Evolutionary conservation across 2,113 vertebrate species (phyloP), one percentile per base, ranked within the genome.

Genomic region (Phaetusa simplex): DNA sequence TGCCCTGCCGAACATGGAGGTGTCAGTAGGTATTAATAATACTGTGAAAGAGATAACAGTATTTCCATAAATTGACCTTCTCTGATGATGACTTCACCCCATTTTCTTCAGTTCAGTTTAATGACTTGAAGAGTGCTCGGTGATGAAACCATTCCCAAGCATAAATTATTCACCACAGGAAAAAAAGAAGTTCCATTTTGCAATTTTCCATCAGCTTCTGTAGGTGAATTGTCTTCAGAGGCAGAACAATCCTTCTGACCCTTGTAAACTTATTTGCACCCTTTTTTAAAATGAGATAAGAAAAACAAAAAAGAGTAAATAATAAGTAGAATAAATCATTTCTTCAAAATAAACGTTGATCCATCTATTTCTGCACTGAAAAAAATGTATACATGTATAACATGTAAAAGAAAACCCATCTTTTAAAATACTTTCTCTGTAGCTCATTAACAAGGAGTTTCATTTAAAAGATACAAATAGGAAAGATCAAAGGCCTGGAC

Each of bases 41-140:
- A 92, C 91, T 67, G 65, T 88, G 88, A 97, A 97, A 97, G 95
- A 91, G 93, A 98, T 96, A 96, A 96, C 97, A 96, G 85, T 96
- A 96, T 96, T 98, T 97, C 97, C 96, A 97, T 97, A 97, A 97
- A 95, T 96, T 97, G 97, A 97, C 97, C 96, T 98, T 97, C 96
- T 96, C 89, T 95, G 94, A 90, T 96, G 95, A 97, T 96, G 93
- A 97, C 96, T 97, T 97, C 87, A 95, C 95, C 96, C 97, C 97
- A 97, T 98, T 97, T 97, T 94, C 91, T 97, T 96, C 93, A 92
- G 93, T 95, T 97, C 96, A 34, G 36, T 97, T 98, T 97, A 98
- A 98, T 98, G 97, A 96, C 94, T 97, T 96, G 95, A 96, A 86
- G 95, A 91, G 88, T 91, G 84, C 67, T 94, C 76, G 0, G 90